Conservation (phyloP, 2,888 invertebrate genomes). For the Itoplectis maculator region DNA sequence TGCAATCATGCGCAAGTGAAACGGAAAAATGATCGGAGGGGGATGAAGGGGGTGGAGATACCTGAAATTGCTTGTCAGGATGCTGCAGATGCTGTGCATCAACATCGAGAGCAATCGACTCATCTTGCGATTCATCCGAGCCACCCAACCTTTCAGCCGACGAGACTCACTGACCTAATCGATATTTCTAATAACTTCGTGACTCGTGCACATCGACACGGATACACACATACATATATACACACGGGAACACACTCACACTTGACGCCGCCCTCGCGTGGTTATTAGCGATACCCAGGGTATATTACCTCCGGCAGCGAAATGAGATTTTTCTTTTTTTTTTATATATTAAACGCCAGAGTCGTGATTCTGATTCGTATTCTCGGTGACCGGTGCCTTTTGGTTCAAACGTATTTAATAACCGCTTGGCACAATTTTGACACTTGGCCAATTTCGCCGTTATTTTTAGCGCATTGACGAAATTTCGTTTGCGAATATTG, state of each 20-base stretch:
- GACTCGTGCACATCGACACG: slow-evolving; percentile 12
- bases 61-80: slow-evolving; percentile 57
- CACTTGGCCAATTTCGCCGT: too few species aligned
- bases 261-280: slow-evolving; percentile 50
- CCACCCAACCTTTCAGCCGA: slow-evolving; percentile 10
- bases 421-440: neutral
- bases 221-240: too few species aligned
- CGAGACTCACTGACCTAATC: slow-evolving; percentile 58
- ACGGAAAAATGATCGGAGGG: slow-evolving; percentile 27
- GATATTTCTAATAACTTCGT: slow-evolving; percentile 71
- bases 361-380: neutral
- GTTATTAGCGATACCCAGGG: slow-evolving; percentile 62
- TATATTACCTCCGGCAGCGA: slow-evolving; percentile 63
- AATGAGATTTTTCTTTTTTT: slow-evolving; percentile 65
- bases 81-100: slow-evolving; percentile 52
- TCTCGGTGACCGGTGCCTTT: neutral
- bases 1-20: slow-evolving; percentile 11
- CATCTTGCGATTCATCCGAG: slow-evolving; percentile 47
- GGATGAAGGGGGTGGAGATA: slow-evolving; percentile 23
- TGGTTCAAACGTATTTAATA: neutral
- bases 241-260: slow-evolving; percentile 33
- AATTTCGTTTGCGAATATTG: too few species aligned
- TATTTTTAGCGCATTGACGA: too few species aligned
- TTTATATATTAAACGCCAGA: slow-evolving; percentile 1
- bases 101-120: slow-evolving; percentile 58